Evolutionary conservation across 2,888 invertebrate genomes (phyloP).

Genomic region (Ectobius pallidus): DNA sequence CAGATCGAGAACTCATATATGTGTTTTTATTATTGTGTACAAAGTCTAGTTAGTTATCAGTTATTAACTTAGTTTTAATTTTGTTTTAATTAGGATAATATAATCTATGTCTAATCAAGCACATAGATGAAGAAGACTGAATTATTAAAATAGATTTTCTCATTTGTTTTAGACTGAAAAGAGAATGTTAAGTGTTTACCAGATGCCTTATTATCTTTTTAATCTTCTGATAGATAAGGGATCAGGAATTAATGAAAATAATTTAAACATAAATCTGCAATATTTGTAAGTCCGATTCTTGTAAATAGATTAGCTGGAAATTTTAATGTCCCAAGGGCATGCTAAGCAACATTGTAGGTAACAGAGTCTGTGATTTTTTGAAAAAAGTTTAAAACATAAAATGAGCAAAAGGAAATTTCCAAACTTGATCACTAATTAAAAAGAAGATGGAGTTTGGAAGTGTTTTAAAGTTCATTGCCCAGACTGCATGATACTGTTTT

Average conservation of each 20-base stretch:
- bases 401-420: slow-evolving; percentile 10
- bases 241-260: neutral
- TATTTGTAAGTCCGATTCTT: slow-evolving; percentile 26
- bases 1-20: slow-evolving; percentile 34
- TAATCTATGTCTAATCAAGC: slow-evolving; percentile 29
- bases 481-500: neutral
- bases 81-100: slow-evolving; percentile 33
- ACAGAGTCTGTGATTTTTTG: slow-evolving; percentile 34
- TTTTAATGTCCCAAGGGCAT: slow-evolving; percentile 36
- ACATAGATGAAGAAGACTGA: slow-evolving; percentile 37
- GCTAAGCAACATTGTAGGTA: slow-evolving; percentile 23
- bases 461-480: slow-evolving; percentile 18
- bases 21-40: slow-evolving; percentile 37
- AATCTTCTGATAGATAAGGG: slow-evolving; percentile 10
- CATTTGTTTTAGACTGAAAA: slow-evolving; percentile 37
- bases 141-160: slow-evolving; percentile 26
- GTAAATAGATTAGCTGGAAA: slow-evolving; percentile 26
- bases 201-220: slow-evolving; percentile 35
- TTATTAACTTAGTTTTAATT: slow-evolving; percentile 36
- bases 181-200: slow-evolving; percentile 30
- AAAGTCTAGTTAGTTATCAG: slow-evolving; percentile 40
- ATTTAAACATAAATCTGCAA: slow-evolving; percentile 12
- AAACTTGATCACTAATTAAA: slow-evolving; percentile 8
- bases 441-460: slow-evolving; percentile 23
- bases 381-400: slow-evolving; percentile 12